Conservation (phyloP, 2,113 vertebrate genomes). For the Indri indri region DNA sequence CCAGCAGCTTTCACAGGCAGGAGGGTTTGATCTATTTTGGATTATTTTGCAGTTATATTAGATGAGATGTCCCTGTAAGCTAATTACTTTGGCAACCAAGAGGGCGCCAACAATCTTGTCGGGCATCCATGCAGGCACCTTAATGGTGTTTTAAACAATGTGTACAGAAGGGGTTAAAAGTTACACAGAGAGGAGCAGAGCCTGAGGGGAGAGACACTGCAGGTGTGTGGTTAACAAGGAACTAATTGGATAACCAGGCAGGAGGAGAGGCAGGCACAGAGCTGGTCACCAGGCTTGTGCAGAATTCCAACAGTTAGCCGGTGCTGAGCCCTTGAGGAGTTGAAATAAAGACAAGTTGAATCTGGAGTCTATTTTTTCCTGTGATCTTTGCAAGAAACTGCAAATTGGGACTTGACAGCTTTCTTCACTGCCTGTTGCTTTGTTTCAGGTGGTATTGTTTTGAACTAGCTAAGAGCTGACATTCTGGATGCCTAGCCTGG, state of each 20-base stretch:
- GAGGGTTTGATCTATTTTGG: conserved; percentile 64
- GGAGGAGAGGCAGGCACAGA: conserved; percentile 77
- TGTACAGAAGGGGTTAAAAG: conserved; percentile 82
- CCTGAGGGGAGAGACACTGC: conserved; percentile 71
- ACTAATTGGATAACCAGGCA: conserved; percentile 79
- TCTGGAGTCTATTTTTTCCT: conserved; percentile 67
- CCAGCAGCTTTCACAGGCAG: conserved; percentile 65
- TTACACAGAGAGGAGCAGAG: conserved; percentile 59
- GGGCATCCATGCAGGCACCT: conserved; percentile 51
- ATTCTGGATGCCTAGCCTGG: conserved; percentile 26
- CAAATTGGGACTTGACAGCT: conserved; percentile 63
- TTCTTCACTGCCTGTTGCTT: conserved; percentile 71
- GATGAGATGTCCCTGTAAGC: conserved; percentile 73
- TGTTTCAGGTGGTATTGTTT: conserved; percentile 76
- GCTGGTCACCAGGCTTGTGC: conserved; percentile 71
- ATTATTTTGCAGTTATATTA: conserved; percentile 75
- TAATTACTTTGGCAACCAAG: conserved; percentile 83
- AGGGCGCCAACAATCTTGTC: conserved; percentile 41
- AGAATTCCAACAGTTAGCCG: conserved; percentile 67
- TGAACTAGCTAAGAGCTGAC: conserved; percentile 65
- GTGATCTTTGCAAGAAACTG: not conserved
- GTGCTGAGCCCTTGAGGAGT: conserved; percentile 46
- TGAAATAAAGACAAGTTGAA: conserved; percentile 61
- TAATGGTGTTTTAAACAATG: conserved; percentile 64
- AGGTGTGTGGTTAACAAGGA: conserved; percentile 82